Conservation (phyloP, 2,113 vertebrate genomes). For the Megaceryle maxima region DNA sequence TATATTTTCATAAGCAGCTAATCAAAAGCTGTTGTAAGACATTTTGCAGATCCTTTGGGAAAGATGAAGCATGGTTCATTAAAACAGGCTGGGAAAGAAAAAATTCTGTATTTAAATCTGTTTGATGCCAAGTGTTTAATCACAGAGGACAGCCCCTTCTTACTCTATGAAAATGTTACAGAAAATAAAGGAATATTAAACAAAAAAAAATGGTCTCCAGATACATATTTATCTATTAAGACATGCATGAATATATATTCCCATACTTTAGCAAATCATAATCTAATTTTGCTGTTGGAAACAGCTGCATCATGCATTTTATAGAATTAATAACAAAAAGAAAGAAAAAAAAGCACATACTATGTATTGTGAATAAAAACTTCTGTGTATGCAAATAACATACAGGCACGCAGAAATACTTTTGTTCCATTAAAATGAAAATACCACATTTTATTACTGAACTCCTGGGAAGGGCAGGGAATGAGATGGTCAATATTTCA, state of each 20-base stretch:
- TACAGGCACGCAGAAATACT: neutral
- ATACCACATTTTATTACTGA: neutral
- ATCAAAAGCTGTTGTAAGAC: slow-evolving; percentile 51
- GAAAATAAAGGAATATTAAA: neutral
- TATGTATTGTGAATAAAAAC: neutral
- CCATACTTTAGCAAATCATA: neutral
- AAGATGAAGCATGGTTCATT: slow-evolving; percentile 44
- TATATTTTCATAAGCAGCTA: slow-evolving; percentile 48
- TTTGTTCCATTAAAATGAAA: neutral
- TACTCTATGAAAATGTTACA: neutral
- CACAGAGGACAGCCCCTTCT: slow-evolving; percentile 15
- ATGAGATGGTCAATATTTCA: neutral
- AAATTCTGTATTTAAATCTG: slow-evolving; percentile 43
- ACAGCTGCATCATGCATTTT: neutral
- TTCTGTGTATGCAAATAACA: neutral
- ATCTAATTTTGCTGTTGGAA: neutral
- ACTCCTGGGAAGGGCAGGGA: neutral
- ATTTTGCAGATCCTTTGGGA: slow-evolving; percentile 54
- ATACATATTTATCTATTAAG: slow-evolving; percentile 20
- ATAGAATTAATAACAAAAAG: neutral
- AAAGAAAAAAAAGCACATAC: neutral
- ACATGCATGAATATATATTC: neutral
- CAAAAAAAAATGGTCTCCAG: neutral
- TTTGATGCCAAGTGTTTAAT: slow-evolving; percentile 53
- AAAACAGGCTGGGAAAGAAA: neutral